Conservation (phyloP, 2,888 invertebrate species). For the Stenchaetothrips biformis region DNA sequence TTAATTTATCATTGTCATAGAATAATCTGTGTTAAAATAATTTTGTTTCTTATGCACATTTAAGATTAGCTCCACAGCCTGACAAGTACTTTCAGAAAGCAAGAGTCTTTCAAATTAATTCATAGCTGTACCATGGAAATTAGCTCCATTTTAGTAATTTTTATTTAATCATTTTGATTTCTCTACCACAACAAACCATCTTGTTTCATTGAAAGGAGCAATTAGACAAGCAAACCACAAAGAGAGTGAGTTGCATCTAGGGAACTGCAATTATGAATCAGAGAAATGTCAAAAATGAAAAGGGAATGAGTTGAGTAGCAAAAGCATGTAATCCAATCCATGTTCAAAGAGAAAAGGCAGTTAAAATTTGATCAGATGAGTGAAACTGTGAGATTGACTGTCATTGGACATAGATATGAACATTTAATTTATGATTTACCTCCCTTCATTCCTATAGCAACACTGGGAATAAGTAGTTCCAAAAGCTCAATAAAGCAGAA, state of each 20-base stretch:
- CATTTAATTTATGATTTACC: background rate
- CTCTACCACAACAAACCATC: background rate
- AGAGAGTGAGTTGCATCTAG: background rate
- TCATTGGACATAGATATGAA: background rate
- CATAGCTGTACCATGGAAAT: background rate
- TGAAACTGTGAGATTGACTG: background rate
- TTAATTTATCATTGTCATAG: slow-evolving; percentile 8
- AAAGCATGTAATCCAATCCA: background rate
- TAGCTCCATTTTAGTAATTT: background rate
- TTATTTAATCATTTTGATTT: background rate
- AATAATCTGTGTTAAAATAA: slow-evolving; percentile 22
- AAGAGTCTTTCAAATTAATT: background rate
- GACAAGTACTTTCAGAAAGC: background rate
- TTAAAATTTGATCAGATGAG: background rate
- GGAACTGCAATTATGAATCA: background rate
- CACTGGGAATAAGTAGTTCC: too few species aligned
- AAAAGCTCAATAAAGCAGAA: too few species aligned
- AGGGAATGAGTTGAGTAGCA: background rate
- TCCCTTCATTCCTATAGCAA: too few species aligned
- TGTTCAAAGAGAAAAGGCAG: background rate
- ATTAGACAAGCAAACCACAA: background rate
- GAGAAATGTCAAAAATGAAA: slow-evolving; percentile 2
- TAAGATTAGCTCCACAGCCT: slow-evolving; percentile 3
- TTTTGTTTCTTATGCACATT: slow-evolving; percentile 23
- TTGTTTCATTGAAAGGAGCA: slow-evolving; percentile 4